Conservation (phyloP, 2,888 invertebrate genomes). For the Ochropleura plecta region DNA sequence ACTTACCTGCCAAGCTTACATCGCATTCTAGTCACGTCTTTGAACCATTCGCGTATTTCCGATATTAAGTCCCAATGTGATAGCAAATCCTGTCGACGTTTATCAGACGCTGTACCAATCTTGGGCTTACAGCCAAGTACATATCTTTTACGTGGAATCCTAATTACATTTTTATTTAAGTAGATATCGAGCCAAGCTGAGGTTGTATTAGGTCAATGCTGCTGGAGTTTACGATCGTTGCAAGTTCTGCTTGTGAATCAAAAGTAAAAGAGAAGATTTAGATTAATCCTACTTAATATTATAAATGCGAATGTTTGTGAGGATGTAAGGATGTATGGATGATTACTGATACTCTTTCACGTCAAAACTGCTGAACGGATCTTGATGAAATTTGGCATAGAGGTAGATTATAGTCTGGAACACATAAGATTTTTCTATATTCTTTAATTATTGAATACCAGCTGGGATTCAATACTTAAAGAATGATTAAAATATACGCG, state of each 20-base stretch:
- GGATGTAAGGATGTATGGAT: too few species aligned
- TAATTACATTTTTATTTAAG: slow-evolving; percentile 41
- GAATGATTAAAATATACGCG: background rate
- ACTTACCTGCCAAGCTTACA: slow-evolving; percentile 5
- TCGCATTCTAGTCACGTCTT: slow-evolving; percentile 24
- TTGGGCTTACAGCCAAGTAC: slow-evolving; percentile 33
- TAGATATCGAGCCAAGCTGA: slow-evolving; percentile 14
- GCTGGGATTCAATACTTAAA: too few species aligned
- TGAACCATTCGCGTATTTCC: slow-evolving; percentile 36
- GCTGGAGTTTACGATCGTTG: background rate
- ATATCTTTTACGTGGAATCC: slow-evolving; percentile 11
- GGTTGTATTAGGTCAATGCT: background rate
- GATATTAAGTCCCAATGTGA: slow-evolving; percentile 36
- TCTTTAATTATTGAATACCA: too few species aligned
- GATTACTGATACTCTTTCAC: too few species aligned
- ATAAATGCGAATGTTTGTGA: too few species aligned
- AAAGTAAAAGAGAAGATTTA: background rate
- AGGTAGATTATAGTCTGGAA: too few species aligned
- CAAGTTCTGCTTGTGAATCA: background rate
- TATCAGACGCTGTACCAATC: slow-evolving; percentile 28
- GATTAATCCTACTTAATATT: background rate
- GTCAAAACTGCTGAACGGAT: too few species aligned
- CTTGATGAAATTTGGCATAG: too few species aligned
- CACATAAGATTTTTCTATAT: too few species aligned
- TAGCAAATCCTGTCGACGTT: slow-evolving; percentile 32